Percentiles rank a stretch among this genome's conserved stretches.
Evolutionary conservation across 1,140 invertebrate species (phyloP).

Genomic region (Drosophila dunni): DNA sequence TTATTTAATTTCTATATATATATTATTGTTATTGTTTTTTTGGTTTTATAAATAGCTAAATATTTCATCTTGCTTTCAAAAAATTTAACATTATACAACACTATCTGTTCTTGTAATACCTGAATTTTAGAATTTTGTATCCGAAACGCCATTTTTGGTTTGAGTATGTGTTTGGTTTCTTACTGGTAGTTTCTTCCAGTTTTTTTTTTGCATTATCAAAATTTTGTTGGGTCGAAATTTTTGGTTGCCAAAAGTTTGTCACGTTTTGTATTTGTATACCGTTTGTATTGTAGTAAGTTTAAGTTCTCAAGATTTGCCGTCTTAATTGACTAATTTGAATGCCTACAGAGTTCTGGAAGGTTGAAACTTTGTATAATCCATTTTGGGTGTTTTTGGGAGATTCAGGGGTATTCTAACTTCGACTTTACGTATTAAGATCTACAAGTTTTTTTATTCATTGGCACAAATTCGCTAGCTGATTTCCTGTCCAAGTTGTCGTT

Average conservation of each 20-base stretch:
- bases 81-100: slow-evolving; percentile 82
- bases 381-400: too few species aligned
- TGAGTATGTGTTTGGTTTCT: slow-evolving; percentile 42
- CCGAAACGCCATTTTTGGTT: slow-evolving; percentile 82
- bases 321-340: slow-evolving; percentile 69
- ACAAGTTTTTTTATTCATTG: slow-evolving; percentile 51
- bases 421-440: slow-evolving; percentile 46
- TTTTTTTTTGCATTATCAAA: slow-evolving; percentile 32
- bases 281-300: slow-evolving; percentile 36
- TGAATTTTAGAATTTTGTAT: slow-evolving; percentile 85
- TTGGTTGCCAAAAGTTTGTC: slow-evolving; percentile 58
- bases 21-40: slow-evolving; percentile 24
- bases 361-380: slow-evolving; percentile 33
- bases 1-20: not conserved
- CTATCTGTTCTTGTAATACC: slow-evolving; percentile 79
- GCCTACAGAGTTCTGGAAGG: slow-evolving; percentile 48
- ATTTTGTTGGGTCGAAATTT: slow-evolving; percentile 63
- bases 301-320: slow-evolving; percentile 39
- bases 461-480: slow-evolving; percentile 70
- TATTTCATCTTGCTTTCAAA: slow-evolving; percentile 65
- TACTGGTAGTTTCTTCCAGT: slow-evolving; percentile 25
- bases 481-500: slow-evolving; percentile 20
- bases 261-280: slow-evolving; percentile 53
- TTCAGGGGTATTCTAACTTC: too few species aligned
- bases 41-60: slow-evolving; percentile 72